Base-by-base conservation (phyloP, 1,140 invertebrate species). In the Nixonia krombeini region DNA sequence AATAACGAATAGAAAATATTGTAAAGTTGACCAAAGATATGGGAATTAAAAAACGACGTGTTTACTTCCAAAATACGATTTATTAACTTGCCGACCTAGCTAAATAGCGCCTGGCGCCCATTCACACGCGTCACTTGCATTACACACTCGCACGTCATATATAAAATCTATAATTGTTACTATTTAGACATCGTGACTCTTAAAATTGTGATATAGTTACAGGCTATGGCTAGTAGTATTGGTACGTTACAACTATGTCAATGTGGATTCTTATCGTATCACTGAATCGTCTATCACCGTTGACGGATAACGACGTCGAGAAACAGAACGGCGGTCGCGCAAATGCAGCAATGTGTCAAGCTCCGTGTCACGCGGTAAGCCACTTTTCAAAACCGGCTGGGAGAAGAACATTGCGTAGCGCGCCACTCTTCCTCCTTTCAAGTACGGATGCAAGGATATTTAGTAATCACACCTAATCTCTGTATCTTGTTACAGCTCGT, bases 61-160 rank as follows among this genome's bases (percentile, higher is more conserved):
- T 64, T 74, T 79, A 76, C 65, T 79, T 79, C 63, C 76, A 79
- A 79, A 79, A 79, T 79, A 79, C 72, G 74, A 73, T 79, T 79
- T 73, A 76, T 76, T 76, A 73, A 79, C 70, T 79, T 75, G 72
- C 61, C 71, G 69, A 70, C 58, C 70, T 76, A 79, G 68, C 73
- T 72, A 76, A 49, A 57, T 12, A 59, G 64, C 72, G 66, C 64
- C 17, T 33, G 56, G 63, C 73, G 66, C 56, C 46, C 72, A 69
- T 15, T 49, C 68, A 68, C 47, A 28, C 63, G 26, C 63, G 40
- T 47, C 51, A 16, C 10, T 28, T 35, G 44, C 65, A 66, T 58
- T 41, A 18, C 41, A 29, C 31, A 29, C 57, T 58, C 46, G 55
- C 52, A 70, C 59, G 18, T 59, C 38, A 70, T 75, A 72, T 76